Base-by-base conservation (phyloP, 92 coral and sea anemone species). In the Epizoanthus illoricatus region DNA sequence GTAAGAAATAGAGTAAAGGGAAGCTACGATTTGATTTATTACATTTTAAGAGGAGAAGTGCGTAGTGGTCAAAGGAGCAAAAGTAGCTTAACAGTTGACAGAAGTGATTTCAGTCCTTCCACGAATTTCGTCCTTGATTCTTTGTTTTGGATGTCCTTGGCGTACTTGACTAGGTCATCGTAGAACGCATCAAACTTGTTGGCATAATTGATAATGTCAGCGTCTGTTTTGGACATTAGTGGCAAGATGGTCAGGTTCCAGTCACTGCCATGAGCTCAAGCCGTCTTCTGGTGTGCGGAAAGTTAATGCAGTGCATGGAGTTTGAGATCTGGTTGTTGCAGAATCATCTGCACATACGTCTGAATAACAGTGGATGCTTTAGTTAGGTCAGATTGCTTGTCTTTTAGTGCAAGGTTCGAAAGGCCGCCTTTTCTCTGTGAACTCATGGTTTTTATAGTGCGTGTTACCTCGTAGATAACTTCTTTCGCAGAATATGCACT, bases 151-250 rank as follows among this genome's bases (percentile, higher is more conserved):
- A 80, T 12, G 3, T 80, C 85, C 3, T 67, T 80, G 13, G 85
- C 85, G 33, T 67, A 80, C 85, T 42, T 80, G 2, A 80, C 85
- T 75, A 80, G 47, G 75, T 66, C 65, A 0, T 80, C 84, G 12
- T 80, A 80, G 56, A 80, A 68, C 5, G 85, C 47, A 61, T 69
- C 47, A 56, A 81, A 81, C 58, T 69, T 33, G 79, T 81, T 81
- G 69, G 85, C 67, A 45, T 20, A 81, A 18, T 81, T 79, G 39
- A 69, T 81, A 16, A 81, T 18, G 12, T 81, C 85, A 4, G 85
- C 85, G 39, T 24, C 85, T 13, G 85, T 81, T 81, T 69, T 68
- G 28, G 79, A 17, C 79, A 69, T 69, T 7, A 81, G 39, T 36
- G 85, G 85, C 5, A 81, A 42, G 41, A 81, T n/a, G 3, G 16